phyloP scores from a whole-genome alignment of 92 coral and sea anemone genomes.

The Porites evermanni region DNA sequence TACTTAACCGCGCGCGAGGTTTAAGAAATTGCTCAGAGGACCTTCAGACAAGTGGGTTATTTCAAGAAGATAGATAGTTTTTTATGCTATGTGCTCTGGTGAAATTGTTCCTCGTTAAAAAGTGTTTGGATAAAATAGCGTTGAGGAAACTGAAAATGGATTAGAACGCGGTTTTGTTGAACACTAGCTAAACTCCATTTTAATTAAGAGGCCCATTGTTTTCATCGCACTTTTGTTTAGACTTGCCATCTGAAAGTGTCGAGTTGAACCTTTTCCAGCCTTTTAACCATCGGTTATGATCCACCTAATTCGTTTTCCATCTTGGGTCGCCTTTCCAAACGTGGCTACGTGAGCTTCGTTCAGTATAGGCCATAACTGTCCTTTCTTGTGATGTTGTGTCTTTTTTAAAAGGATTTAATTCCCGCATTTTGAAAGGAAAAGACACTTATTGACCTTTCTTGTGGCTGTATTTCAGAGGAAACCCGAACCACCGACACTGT shows the following conservation, averaged over 20 bases:
- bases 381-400: not conserved
- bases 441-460: not conserved
- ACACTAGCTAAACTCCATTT: no score
- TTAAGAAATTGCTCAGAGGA: no score
- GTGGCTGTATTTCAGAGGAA: constrained; percentile 38
- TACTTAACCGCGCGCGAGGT: no score
- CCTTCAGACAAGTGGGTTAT: no score
- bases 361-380: not conserved
- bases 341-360: not conserved
- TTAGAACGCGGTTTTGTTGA: no score
- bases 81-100: no score
- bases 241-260: not conserved
- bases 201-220: no score
- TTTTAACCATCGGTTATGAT: not conserved
- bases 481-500: constrained; percentile 91
- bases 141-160: no score
- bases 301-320: not conserved
- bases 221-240: no score
- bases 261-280: not conserved
- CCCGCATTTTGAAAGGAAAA: not conserved
- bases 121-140: no score
- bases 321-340: not conserved
- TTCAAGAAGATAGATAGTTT: no score
- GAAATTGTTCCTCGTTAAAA: no score
- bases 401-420: not conserved